Evolutionary conservation across 2,797 vertebrate species (phyloP), one percentile per base, ranked within the genome.

Genomic region (Aselliscus stoliczkanus): DNA sequence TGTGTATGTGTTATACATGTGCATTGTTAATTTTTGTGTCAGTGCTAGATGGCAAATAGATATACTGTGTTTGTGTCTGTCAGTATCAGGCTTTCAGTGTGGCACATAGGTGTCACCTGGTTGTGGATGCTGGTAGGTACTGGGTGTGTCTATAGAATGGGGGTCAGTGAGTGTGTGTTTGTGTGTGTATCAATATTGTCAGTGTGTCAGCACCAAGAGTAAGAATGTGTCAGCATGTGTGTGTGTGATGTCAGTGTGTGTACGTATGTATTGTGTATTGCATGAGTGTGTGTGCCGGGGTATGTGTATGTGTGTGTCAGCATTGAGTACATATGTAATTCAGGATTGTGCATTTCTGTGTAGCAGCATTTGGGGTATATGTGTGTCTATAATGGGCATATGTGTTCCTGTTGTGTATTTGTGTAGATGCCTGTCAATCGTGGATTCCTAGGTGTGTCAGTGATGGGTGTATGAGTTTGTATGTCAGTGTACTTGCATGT

Each of bases 11-110:
- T n/a, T 13, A 12, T 31, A n/a, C 1, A 21, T 34, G 37, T 1
- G 1, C 37, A 1, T 15, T 56, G 12, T 18, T 42, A 58, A 44
- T 21, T 5, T 31, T 31, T 31, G 23, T 77, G 27, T 64, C 21
- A 7, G 21, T 47, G 14, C 23, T 1, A 4, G 11, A 13, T 17
- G 73, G 27, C 79, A 73, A 34, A 47, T 6, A 8, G 7, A 12
- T 0, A 6, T 13, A 1, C 6, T 2, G 20, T 13, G 39, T 14
- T 11, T 17, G 10, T 7, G 15, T 34, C 52, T 44, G 21, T 18
- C 7, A 0, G n/a, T 2, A 3, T 25, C 1, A 14, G 39, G 47
- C 44, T 11, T 2, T 21, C 9, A 4, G 39, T 25, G 1, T 0
- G 21, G 44, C 34, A 10, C 5, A 0, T 1, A 0, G 14, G 15